Evolutionary conservation across 2,113 vertebrate species (phyloP), one percentile per base, ranked within the genome.

Genomic region (Tragelaphus imberbis): DNA sequence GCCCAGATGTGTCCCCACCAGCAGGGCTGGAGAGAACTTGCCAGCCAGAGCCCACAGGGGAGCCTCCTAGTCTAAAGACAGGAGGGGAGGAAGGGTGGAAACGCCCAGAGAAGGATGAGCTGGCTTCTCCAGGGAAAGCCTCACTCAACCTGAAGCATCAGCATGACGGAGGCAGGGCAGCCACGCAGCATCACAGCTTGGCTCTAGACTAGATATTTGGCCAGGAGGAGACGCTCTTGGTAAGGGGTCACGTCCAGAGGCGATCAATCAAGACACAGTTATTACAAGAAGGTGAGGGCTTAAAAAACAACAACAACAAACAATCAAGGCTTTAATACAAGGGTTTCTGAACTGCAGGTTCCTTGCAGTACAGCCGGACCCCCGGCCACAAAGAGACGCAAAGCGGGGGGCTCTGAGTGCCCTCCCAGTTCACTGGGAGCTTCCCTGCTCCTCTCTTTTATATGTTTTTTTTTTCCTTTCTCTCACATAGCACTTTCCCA

Each of bases 141-240:
- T 25, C 14, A 3, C 9, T 23, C 1, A 2, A 2, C 49, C 33
- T 61, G 5, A 10, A 23, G 28, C 23, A 51, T 53, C 40, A 33
- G 55, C 11, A 0, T 11, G 49, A 17, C 1, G 14, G n/a, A 2
- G 5, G 19, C 25, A 58, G 49, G 53, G 28, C 33, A 3, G 19
- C 36, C 9, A 82, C 51, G 56, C 49, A 5, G 0, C 1, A 10
- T 27, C 12, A 0, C 0, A 0, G 0, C 49, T 23, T 1, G 55
- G 58, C 23, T 58, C 16, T 36, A 5, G 30, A 44, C 56, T 2
- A 87, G 75, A 4, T 25, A 81, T 28, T 40, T 55, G 95, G 28
- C 47, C n/a, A n/a, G 84, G 81, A 65, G 81, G 85, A 85, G 63
- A 84, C 14, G 55, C 53, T 94, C 21, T 56, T n/a, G 23, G 55